Evolutionary conservation across 2,888 invertebrate species (phyloP), one percentile per base, ranked within the genome.

Genomic region (Epirrhoe tristata): DNA sequence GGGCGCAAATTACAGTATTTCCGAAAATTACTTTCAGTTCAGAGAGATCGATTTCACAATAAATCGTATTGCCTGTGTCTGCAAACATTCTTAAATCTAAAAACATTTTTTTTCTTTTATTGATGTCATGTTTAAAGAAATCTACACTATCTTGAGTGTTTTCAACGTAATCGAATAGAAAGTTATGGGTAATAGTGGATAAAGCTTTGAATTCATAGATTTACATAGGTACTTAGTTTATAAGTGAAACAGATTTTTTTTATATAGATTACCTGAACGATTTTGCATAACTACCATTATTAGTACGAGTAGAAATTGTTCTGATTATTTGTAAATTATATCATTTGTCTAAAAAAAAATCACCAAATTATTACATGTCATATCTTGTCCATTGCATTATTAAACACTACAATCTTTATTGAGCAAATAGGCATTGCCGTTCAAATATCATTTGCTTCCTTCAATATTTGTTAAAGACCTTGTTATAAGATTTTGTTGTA

Each of bases 381-480:
- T n/a, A 10, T 14, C 50, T 16, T 8, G 60, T 60, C 43, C 43
- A 53, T 32, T 60, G 53, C 53, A 53, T 8, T 53, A 52, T n/a
- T 31, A 58, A 51, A 51, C 39, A 58, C 58, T 32, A 53, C 43
- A 53, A 53, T 53, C 53, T 46, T 53, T 31, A 34, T 34, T 24
- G 32, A 48, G 8, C 54, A 55, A 39, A 62, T 34, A 50, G 32
- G 50, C 48, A 50, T 55, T 51, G 50, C 31, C 34, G 43, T 12
- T 56, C 55, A 56, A 56, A 56, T 62, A 61, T 48, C 14, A 50
- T 36, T 62, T 50, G 31, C 56, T 51, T 56, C 55, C 56, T 50
- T 24, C 12, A 50, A 56, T 48, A 62, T 62, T 62, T 54, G 53
- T n/a, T 24, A 48, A 14, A 16, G 50, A 50, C 46, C 34, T n/a